Evolutionary conservation across 2,888 invertebrate species (phyloP).

Genomic region (Scaptomyza polygonia): DNA sequence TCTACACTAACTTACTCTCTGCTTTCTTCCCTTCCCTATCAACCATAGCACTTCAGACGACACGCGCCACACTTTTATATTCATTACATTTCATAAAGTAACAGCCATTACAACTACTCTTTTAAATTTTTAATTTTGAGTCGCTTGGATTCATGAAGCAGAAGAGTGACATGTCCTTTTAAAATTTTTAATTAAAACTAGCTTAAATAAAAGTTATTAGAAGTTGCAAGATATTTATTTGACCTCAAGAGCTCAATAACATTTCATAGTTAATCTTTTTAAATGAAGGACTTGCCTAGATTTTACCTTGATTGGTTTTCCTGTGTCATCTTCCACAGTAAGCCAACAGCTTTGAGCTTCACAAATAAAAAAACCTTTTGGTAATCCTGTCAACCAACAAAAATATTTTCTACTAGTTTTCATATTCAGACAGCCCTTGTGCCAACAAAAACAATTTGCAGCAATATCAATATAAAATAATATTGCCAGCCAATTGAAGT

Average conservation of each 20-base stretch:
- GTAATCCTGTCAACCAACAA: neutral
- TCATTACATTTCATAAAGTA: conserved; percentile 61
- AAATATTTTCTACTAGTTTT: neutral
- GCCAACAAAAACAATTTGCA: neutral
- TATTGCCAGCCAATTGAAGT: conserved; percentile 7
- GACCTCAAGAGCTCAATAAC: no score
- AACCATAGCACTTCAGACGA: conserved; percentile 16
- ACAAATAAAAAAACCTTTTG: neutral
- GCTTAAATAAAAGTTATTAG: no score
- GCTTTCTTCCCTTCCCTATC: neutral
- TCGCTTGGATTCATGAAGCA: neutral
- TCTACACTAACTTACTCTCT: conserved; percentile 2
- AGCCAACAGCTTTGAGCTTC: no score
- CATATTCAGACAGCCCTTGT: neutral
- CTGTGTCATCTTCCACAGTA: no score
- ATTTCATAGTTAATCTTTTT: no score
- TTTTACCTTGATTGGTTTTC: no score
- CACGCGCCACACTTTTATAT: conserved; percentile 57
- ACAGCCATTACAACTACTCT: conserved; percentile 34
- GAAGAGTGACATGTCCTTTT: no score
- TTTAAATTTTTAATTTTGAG: conserved; percentile 6
- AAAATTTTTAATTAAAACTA: no score
- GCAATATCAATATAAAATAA: neutral
- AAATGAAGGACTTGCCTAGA: no score
- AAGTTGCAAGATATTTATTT: no score